These are phyloP conservation scores for Neotragus moschatus DNA, from an alignment of 2,113 vertebrate species.

Conservation along the genomic window DNA sequence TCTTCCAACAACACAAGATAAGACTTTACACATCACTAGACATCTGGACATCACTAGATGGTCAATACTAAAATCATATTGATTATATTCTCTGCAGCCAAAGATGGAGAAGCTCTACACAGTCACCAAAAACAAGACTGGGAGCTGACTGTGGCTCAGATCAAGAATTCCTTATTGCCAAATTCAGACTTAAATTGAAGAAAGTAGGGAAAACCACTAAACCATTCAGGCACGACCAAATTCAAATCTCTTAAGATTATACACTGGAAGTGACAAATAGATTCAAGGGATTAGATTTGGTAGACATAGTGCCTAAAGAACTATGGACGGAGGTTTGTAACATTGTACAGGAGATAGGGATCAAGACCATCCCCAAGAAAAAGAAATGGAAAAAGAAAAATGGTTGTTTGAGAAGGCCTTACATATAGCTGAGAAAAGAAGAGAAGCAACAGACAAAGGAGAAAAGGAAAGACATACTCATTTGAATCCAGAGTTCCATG, in stretches of 20 bases:
- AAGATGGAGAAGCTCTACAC: background rate
- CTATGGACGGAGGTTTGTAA: rapidly evolving
- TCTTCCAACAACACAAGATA: background rate
- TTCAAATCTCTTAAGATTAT: background rate
- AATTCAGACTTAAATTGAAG: background rate
- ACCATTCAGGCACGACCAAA: background rate
- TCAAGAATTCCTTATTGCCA: background rate
- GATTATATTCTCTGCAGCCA: background rate
- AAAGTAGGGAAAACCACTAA: background rate
- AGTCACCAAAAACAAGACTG: background rate
- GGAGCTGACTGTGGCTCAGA: background rate
- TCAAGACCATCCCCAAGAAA: background rate
- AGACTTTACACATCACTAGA: background rate
- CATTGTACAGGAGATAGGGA: background rate
- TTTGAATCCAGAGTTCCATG: background rate
- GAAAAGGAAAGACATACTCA: background rate
- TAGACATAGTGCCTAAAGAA: background rate
- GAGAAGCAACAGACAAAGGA: background rate
- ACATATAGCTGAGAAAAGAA: background rate
- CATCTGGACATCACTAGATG: background rate
- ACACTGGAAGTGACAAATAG: background rate
- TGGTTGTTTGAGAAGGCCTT: background rate
- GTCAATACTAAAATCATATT: background rate
- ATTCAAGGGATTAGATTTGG: background rate
- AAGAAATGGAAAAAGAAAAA: background rate